phyloP scores from a whole-genome alignment of 1,140 invertebrate species.

The Geopemphigus sp. region DNA sequence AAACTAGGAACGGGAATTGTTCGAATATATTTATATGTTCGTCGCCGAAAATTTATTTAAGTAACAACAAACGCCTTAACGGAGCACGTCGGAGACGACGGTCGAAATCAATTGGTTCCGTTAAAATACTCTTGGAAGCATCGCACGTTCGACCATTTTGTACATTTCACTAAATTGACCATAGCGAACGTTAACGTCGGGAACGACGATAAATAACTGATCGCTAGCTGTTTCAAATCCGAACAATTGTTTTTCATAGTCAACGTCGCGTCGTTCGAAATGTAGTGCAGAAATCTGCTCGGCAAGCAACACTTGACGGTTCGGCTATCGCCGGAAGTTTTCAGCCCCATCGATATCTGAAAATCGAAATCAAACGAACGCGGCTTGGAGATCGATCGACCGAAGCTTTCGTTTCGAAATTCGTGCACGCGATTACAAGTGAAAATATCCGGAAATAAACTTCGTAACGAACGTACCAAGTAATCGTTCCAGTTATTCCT shows the following conservation, averaged over 20 bases:
- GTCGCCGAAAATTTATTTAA: too few relatives aligned
- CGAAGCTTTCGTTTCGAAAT: too few relatives aligned
- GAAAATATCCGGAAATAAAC: too few relatives aligned
- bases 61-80: too few relatives aligned
- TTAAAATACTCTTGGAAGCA: slow-evolving; percentile 12
- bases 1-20: too few relatives aligned
- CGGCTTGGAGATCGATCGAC: too few relatives aligned
- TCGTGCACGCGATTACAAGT: too few relatives aligned
- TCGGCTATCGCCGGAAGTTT: background rate
- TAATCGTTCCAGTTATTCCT: background rate
- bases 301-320: background rate
- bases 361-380: background rate
- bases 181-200: background rate
- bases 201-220: background rate
- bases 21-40: too few relatives aligned
- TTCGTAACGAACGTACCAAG: background rate
- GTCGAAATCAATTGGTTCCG: background rate
- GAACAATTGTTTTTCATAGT: background rate
- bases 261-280: background rate
- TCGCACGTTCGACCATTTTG: background rate
- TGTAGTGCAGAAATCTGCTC: slow-evolving; percentile 9
- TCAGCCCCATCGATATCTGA: background rate
- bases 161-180: background rate
- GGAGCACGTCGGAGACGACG: too few relatives aligned
- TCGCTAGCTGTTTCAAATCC: background rate